Evolutionary conservation across 1,140 invertebrate species (phyloP).

Genomic region (Listronotus bonariensis): DNA sequence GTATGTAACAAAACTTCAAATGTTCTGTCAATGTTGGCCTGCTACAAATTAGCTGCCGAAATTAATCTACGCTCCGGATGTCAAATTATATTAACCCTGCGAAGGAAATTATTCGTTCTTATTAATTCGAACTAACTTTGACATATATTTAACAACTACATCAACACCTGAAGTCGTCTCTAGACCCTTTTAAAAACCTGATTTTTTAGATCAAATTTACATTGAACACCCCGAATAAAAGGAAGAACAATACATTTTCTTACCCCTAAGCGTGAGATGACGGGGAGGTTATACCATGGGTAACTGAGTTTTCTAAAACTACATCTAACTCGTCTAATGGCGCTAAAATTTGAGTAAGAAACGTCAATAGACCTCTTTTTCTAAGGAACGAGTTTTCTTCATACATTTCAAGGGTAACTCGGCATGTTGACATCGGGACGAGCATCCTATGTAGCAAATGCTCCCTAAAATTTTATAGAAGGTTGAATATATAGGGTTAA

Average conservation of each 20-base stretch:
- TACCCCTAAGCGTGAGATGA: constrained; percentile 35
- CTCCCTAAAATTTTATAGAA: constrained; percentile 69
- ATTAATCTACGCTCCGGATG: not conserved
- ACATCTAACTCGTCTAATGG: constrained; percentile 93
- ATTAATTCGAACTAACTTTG: too few relatives aligned
- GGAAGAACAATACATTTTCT: constrained; percentile 10
- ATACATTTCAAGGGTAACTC: constrained; percentile 90
- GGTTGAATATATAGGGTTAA: too few relatives aligned
- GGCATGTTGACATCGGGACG: constrained; percentile 81
- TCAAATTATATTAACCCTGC: not conserved
- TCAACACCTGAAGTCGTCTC: too few relatives aligned
- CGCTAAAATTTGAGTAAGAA: constrained; percentile 89
- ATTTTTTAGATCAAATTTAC: not conserved
- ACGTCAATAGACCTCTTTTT: constrained; percentile 80
- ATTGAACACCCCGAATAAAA: constrained; percentile 12
- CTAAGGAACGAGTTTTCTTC: constrained; percentile 94
- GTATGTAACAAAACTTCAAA: too few relatives aligned
- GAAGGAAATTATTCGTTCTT: too few relatives aligned
- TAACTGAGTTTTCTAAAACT: constrained; percentile 90
- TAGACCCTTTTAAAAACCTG: too few relatives aligned
- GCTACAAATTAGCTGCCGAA: not conserved
- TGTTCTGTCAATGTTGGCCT: too few relatives aligned
- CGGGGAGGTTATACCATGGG: constrained; percentile 81
- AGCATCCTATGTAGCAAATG: constrained; percentile 90
- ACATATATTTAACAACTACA: too few relatives aligned